Conservation (phyloP, 2,888 invertebrate genomes). For the Creontiades dilutus region DNA sequence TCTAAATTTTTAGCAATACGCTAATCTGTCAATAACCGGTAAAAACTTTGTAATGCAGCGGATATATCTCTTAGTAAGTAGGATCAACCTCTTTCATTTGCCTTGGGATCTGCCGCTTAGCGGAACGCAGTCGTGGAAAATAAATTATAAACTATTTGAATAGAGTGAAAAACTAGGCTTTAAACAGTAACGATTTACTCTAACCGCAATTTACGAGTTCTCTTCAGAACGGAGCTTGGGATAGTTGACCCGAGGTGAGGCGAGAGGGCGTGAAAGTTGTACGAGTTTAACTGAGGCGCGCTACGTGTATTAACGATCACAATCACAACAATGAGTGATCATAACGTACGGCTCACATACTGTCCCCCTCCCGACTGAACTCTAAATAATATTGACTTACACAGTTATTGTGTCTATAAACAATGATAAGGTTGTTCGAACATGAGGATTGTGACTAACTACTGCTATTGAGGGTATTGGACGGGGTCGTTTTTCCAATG, state of each 20-base stretch:
- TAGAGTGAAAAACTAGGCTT: not conserved
- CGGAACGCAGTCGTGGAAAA: not conserved
- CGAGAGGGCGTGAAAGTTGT: slow-evolving; percentile 54
- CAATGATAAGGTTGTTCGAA: slow-evolving; percentile 68
- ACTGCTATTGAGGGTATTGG: slow-evolving; percentile 34
- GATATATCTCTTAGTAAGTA: too few species aligned
- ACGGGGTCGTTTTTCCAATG: slow-evolving; percentile 38
- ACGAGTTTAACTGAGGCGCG: slow-evolving; percentile 26
- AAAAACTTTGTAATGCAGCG: too few species aligned
- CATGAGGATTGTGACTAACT: slow-evolving; percentile 49
- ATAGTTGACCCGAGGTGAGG: slow-evolving; percentile 53
- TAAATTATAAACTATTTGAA: slow-evolving; percentile 19
- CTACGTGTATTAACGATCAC: slow-evolving; percentile 48
- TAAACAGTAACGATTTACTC: not conserved
- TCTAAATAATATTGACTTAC: slow-evolving; percentile 67
- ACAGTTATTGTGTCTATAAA: slow-evolving; percentile 63
- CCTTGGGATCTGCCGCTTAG: not conserved
- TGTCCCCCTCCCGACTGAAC: slow-evolving; percentile 14
- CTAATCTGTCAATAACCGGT: too few species aligned
- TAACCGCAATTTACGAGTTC: slow-evolving; percentile 13
- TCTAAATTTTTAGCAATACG: too few species aligned
- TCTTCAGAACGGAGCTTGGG: slow-evolving; percentile 11
- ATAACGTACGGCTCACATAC: slow-evolving; percentile 41
- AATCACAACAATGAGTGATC: slow-evolving; percentile 66
- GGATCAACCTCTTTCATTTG: too few species aligned